A percentile compares a stretch with the other conserved stretches of the same genome.
Conservation (phyloP, 2,797 vertebrate species). For the Oryzias dopingdopingensis region DNA sequence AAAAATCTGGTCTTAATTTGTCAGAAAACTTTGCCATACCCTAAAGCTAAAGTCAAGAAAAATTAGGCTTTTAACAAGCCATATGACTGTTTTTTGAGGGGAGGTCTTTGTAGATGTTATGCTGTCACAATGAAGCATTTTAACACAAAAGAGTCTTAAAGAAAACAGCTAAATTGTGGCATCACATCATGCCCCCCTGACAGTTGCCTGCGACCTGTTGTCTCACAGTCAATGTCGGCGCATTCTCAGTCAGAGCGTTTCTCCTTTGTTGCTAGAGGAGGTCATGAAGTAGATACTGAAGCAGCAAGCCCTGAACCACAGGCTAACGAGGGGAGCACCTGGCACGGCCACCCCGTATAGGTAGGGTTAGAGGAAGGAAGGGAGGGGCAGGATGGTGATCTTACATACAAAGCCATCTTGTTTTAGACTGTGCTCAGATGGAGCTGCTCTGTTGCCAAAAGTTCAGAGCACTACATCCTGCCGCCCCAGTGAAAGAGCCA, state of each 20-base stretch:
- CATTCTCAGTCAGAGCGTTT: constrained; percentile 41
- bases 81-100: constrained; percentile 16
- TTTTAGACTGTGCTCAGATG: constrained; percentile 72
- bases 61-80: constrained; percentile 18
- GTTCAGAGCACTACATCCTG: constrained; percentile 74
- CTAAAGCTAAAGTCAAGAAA: constrained; percentile 19
- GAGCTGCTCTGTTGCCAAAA: constrained; percentile 72
- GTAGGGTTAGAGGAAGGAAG: constrained; percentile 55
- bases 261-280: constrained; percentile 40
- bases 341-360: constrained; percentile 37
- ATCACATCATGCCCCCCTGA: constrained; percentile 43
- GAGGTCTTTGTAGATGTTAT: constrained; percentile 10
- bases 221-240: constrained; percentile 42
- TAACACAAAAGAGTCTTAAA: constrained; percentile 1
- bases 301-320: constrained; percentile 19
- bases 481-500: constrained; percentile 49
- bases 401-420: constrained; percentile 80
- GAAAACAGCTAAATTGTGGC: constrained; percentile 9
- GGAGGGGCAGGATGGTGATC: constrained; percentile 60
- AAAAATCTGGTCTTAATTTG: constrained; percentile 32
- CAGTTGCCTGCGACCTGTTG: constrained; percentile 31
- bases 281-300: constrained; percentile 45
- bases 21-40: constrained; percentile 16
- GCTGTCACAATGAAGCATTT: constrained; percentile 16
- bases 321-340: constrained; percentile 53